Evolutionary conservation across 1,140 invertebrate genomes (phyloP).

Genomic region (Stratiolaelaps scimitus): DNA sequence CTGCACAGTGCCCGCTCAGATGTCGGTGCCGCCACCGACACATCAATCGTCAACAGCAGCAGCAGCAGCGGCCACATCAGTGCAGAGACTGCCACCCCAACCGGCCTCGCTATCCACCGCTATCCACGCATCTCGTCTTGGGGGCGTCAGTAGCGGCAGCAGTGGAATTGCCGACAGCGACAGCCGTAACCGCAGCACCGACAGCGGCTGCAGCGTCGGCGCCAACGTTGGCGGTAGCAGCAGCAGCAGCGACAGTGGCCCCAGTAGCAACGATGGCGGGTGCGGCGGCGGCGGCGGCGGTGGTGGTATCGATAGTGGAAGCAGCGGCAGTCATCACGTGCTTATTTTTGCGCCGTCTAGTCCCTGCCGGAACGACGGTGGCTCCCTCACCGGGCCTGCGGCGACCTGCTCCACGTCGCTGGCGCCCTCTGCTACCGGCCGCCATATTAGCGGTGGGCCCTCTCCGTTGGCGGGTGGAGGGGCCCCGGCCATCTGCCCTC

Average conservation of each 20-base stretch:
- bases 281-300: background rate
- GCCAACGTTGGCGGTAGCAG: background rate
- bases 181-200: background rate
- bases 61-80: background rate
- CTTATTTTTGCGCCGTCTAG: slow-evolving; percentile 28
- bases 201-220: background rate
- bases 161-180: background rate
- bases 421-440: slow-evolving; percentile 21
- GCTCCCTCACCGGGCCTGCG: slow-evolving; percentile 3
- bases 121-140: too few relatives aligned
- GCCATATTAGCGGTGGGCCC: slow-evolving; percentile 21
- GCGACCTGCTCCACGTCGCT: slow-evolving; percentile 18
- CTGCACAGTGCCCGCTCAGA: too few relatives aligned
- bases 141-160: background rate
- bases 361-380: slow-evolving; percentile 17
- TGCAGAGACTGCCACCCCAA: background rate
- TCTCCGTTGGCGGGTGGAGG: slow-evolving; percentile 21
- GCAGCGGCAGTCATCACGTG: slow-evolving; percentile 22
- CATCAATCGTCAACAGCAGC: background rate
- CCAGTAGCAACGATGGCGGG: background rate
- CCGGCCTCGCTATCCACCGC: background rate
- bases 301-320: background rate
- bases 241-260: background rate
- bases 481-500: slow-evolving; percentile 7
- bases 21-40: too few relatives aligned